These are phyloP conservation scores for Cliona cf. orientalis DNA, from an alignment of 37 sponge, comb jelly and placozoan species.

Conservation along the genomic window DNA sequence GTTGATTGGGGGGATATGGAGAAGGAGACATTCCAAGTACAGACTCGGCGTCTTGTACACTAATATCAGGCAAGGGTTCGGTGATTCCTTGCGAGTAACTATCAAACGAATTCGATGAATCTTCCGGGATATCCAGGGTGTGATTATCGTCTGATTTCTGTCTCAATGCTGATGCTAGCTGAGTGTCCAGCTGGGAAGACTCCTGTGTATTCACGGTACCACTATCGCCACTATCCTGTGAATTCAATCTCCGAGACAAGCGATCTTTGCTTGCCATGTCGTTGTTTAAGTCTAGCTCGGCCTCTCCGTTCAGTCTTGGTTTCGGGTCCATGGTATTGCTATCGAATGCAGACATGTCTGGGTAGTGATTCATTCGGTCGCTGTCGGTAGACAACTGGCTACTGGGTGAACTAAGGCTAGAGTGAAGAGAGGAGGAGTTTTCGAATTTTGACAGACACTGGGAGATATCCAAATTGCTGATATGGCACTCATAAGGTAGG, in stretches of 20 bases:
- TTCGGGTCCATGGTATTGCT: constrained; percentile 6
- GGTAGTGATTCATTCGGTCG: constrained; percentile 1
- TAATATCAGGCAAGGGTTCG: constrained; percentile 62
- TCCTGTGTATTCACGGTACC: background rate
- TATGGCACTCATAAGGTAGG: constrained; percentile 68
- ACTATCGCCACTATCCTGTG: constrained; percentile 17
- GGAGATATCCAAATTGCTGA: constrained; percentile 14
- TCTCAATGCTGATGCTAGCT: background rate
- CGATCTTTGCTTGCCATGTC: background rate
- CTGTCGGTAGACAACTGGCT: constrained; percentile 8
- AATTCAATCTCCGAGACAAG: constrained; percentile 12
- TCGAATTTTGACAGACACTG: constrained; percentile 39
- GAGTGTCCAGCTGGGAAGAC: background rate
- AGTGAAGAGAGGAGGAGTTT: constrained; percentile 6
- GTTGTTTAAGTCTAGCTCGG: background rate
- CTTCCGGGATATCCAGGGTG: constrained; percentile 16
- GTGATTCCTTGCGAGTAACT: constrained; percentile 6
- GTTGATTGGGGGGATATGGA: background rate
- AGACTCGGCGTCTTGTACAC: constrained; percentile 67
- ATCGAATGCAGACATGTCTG: background rate
- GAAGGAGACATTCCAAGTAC: constrained; percentile 55
- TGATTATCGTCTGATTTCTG: background rate
- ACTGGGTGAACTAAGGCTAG: constrained; percentile 15
- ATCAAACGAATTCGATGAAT: constrained; percentile 30
- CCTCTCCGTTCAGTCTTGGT: constrained; percentile 27